Base-by-base conservation (phyloP, 2,113 vertebrate genomes). In the Tinamus guttatus region DNA sequence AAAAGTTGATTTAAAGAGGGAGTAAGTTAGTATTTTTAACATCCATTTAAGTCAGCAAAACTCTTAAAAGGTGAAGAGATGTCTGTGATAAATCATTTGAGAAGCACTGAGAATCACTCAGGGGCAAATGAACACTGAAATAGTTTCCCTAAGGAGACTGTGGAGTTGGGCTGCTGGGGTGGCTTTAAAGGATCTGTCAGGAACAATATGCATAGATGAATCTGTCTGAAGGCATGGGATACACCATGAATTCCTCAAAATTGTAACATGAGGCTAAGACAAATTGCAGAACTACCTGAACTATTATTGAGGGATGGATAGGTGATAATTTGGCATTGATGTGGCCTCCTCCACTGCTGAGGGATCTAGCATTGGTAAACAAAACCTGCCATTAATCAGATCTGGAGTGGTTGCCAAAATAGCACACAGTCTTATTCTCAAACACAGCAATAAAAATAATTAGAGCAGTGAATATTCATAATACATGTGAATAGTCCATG, bases 131-230 rank as follows among this genome's bases (percentile, higher is more conserved):
- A 70, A 52, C 75, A 11, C 9, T 36, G 45, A 51, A 91, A 81
- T 15, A 67, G 12, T 59, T 87, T 94, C 75, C 85, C 54, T 45
- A 73, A 9, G 68, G 64, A 94, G 40, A 69, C 0, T 3, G 67
- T 43, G 32, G 62, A 93, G 85, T 76, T 64, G 76, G 87, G 70
- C 69, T 30, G 87, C 40, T 82, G 59, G 49, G 43, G 91, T 80
- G 87, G n/a, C 65, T 81, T 65, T 87, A 91, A 89, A 30, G 38
- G 40, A 24, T 74, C 62, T 88, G 63, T 40, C 32, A 40, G 54
- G 51, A 64, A 43, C 19, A 45, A 85, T 88, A 80, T 74, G n/a
- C 43, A 82, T 22, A 73, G 27, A 13, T 82, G 34, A 76, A 87
- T 21, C 8, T 85, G 12, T 65, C 87, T 62, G 52, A 43, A 11